Conservation (phyloP, 2,113 vertebrate genomes). For the Callospermophilus lateralis region DNA sequence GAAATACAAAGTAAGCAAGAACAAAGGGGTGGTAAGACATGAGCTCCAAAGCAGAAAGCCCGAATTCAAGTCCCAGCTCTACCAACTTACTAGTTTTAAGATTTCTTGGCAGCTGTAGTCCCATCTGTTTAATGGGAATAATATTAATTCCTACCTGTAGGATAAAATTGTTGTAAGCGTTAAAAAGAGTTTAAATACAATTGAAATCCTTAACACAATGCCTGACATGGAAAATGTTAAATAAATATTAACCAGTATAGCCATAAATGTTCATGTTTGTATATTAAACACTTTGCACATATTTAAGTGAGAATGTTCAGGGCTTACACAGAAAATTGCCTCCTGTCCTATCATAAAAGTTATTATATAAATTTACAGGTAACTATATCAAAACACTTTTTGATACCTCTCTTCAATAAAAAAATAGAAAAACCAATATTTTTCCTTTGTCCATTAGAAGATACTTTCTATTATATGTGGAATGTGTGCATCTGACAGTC, state of each 20-base stretch:
- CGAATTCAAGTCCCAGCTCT: neutral
- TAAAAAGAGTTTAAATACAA: neutral
- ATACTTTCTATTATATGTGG: neutral
- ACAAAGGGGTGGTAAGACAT: neutral
- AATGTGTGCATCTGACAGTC: neutral
- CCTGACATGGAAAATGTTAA: neutral
- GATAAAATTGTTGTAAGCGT: neutral
- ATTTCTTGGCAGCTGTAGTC: neutral
- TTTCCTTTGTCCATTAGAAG: constrained; percentile 3
- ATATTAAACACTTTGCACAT: neutral
- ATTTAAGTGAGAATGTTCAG: neutral
- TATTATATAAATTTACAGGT: neutral
- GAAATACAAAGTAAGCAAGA: neutral
- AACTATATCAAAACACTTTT: neutral
- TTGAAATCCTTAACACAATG: neutral
- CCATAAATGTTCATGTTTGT: neutral
- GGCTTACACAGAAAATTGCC: neutral
- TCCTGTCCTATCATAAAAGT: neutral
- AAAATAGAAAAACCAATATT: neutral
- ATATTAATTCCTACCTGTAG: neutral
- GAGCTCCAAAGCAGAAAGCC: neutral
- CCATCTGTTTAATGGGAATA: neutral
- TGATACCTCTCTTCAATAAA: neutral
- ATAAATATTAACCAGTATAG: neutral
- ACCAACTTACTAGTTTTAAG: neutral